phyloP scores from a whole-genome alignment of 1,140 invertebrate genomes.

The Ladona fulva region DNA sequence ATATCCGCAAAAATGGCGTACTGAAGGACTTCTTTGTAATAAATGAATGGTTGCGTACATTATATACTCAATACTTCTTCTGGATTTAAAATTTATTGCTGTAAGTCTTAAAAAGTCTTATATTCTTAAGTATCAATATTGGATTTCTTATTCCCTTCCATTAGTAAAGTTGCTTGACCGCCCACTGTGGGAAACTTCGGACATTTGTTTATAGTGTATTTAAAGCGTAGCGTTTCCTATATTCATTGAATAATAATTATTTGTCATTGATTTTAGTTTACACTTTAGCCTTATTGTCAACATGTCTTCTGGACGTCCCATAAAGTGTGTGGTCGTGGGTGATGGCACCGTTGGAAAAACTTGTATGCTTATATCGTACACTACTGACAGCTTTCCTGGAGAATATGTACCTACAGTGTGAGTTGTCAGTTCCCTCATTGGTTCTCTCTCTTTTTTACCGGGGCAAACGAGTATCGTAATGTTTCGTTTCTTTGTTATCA shows the following conservation, averaged over 20 bases:
- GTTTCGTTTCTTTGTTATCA: conserved; percentile 34
- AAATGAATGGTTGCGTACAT: not conserved
- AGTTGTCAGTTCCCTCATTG: conserved; percentile 38
- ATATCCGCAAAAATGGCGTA: conserved; percentile 4
- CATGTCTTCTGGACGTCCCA: conserved; percentile 78
- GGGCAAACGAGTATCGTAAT: conserved; percentile 15
- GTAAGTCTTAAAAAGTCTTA: no score
- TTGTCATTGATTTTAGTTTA: not conserved
- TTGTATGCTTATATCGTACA: conserved; percentile 98
- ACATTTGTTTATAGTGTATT: no score
- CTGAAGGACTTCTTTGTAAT: not conserved
- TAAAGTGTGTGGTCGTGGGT: conserved; percentile 95
- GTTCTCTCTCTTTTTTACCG: conserved; percentile 24
- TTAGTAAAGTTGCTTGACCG: no score
- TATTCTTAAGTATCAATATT: no score
- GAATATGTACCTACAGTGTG: conserved; percentile 96
- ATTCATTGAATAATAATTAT: no score
- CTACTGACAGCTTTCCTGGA: conserved; percentile 96
- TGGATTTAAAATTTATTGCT: no score
- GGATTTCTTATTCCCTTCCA: no score
- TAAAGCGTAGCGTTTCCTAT: no score
- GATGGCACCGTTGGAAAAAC: conserved; percentile 96
- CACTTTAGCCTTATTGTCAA: not conserved
- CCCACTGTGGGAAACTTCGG: no score
- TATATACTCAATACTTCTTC: not conserved